phyloP scores from a whole-genome alignment of 1,140 invertebrate genomes.

The Drosophila athabasca region DNA sequence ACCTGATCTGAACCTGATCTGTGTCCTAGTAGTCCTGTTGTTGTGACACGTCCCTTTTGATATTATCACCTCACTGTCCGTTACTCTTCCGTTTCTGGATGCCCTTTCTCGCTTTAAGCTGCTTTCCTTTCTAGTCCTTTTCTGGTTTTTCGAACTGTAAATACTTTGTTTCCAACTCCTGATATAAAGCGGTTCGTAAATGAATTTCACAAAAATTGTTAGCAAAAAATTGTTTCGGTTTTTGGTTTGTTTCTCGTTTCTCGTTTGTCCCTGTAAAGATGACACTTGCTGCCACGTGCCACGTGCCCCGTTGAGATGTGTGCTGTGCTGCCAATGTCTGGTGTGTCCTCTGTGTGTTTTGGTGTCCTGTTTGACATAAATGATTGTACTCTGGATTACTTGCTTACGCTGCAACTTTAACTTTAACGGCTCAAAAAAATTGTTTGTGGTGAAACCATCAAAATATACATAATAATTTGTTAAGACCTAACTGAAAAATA shows the following conservation, averaged over 20 bases:
- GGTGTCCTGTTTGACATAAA: constrained; percentile 78
- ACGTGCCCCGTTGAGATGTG: constrained; percentile 15
- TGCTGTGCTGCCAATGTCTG: constrained; percentile 11
- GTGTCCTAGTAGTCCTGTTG: no score
- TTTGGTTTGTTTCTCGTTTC: constrained; percentile 20
- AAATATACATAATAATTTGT: constrained; percentile 54
- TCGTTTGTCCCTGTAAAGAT: constrained; percentile 63
- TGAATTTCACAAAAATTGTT: constrained; percentile 66
- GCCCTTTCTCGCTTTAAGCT: no score
- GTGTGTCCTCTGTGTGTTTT: constrained; percentile 25
- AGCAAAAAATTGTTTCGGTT: constrained; percentile 67
- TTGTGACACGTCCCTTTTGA: no score
- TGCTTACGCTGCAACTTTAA: constrained; percentile 52
- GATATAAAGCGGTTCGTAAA: constrained; percentile 66
- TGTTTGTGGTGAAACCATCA: constrained; percentile 64
- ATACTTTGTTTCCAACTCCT: constrained; percentile 4
- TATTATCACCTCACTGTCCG: no score
- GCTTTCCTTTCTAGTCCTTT: no score
- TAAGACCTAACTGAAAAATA: constrained; percentile 22
- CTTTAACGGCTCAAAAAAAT: constrained; percentile 48
- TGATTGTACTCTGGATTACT: constrained; percentile 80
- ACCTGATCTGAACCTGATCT: no score
- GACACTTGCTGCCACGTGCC: constrained; percentile 13
- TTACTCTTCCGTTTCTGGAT: no score
- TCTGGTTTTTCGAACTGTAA: neutral